phyloP scores from a whole-genome alignment of 2,113 vertebrate species.

The Trogon surrucura region DNA sequence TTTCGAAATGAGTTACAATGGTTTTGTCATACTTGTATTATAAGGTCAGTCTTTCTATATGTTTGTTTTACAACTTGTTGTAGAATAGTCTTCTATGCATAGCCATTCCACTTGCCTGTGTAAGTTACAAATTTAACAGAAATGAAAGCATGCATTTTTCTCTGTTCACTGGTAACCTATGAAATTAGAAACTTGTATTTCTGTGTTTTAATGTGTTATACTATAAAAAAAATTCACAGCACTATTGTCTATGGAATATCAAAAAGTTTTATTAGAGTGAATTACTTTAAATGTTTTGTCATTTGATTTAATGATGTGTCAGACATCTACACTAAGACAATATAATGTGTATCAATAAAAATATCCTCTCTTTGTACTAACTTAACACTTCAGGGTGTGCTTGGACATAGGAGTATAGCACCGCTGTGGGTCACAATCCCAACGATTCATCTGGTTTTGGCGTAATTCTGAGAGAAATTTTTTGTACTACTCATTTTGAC shows the following conservation, averaged over 20 bases:
- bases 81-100: conserved; percentile 33
- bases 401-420: background rate
- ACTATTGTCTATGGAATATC: conserved; percentile 69
- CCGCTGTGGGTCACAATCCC: background rate
- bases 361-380: conserved; percentile 49
- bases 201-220: conserved; percentile 62
- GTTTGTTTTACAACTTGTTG: conserved; percentile 58
- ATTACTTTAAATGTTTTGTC: conserved; percentile 66
- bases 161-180: conserved; percentile 62
- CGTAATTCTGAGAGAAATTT: background rate
- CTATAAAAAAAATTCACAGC: conserved; percentile 58
- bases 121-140: conserved; percentile 55
- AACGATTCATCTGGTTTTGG: background rate
- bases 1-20: conserved; percentile 51
- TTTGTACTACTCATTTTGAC: background rate
- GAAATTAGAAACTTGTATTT: conserved; percentile 60
- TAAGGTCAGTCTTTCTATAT: conserved; percentile 51
- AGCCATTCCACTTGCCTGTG: conserved; percentile 53
- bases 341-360: conserved; percentile 56
- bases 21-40: conserved; percentile 54
- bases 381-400: conserved; percentile 13
- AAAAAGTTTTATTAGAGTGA: conserved; percentile 52
- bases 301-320: conserved; percentile 61
- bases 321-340: conserved; percentile 50
- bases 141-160: conserved; percentile 62